phyloP scores from a whole-genome alignment of 1,140 invertebrate genomes.

The Aphis gossypii region DNA sequence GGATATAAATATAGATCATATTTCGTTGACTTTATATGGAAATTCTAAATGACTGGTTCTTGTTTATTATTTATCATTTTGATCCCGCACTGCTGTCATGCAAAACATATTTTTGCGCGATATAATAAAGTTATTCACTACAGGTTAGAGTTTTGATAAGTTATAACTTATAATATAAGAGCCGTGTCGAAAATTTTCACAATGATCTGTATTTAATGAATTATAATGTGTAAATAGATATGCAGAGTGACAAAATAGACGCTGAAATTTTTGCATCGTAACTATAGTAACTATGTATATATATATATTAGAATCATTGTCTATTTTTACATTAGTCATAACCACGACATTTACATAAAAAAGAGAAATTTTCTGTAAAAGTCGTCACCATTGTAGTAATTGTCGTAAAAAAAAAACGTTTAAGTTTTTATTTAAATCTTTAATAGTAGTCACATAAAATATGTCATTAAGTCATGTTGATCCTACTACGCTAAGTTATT shows the following conservation, averaged over 20 bases:
- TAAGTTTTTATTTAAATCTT: background rate
- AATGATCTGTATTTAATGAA: background rate
- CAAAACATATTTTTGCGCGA: background rate
- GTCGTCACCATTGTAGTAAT: background rate
- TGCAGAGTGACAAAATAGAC: no score
- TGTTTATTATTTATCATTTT: background rate
- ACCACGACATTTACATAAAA: background rate
- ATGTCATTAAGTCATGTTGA: background rate
- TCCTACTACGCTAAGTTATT: background rate
- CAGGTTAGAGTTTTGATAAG: background rate
- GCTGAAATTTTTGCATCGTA: background rate
- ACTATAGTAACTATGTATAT: background rate
- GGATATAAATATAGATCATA: background rate
- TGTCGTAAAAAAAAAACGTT: background rate
- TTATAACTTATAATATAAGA: background rate
- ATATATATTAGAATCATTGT: background rate
- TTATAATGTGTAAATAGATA: background rate
- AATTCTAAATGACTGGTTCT: background rate
- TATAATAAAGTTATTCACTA: background rate
- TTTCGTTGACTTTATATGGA: slow-evolving; percentile 5
- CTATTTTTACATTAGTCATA: background rate
- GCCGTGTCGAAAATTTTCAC: background rate
- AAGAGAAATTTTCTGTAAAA: background rate
- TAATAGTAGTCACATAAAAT: background rate
- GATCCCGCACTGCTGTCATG: background rate